Base-by-base conservation (phyloP, 2,888 invertebrate genomes). In the Phyto melanocephala region DNA sequence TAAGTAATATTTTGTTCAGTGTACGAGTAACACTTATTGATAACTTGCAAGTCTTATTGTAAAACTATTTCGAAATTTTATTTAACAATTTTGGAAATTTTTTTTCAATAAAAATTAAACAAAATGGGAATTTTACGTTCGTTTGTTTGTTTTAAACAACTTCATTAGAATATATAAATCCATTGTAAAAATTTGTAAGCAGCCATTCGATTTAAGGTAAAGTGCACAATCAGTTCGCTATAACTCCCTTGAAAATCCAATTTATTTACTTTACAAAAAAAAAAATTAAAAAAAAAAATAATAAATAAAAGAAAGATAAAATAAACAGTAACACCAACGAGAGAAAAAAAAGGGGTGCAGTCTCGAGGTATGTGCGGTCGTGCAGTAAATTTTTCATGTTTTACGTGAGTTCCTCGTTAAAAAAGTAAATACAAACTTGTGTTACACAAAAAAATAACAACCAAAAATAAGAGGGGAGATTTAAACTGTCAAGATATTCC, bases 331-430 rank as follows among this genome's bases (percentile, higher is more conserved):
- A 58, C 58, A 67, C 24, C 56, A 58, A 75, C 56, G 2, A 11
- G 15, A 75, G 45, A 8, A 11, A 11, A 65, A 76, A 82, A 82
- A 79, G 71, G 79, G 82, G 82, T 79, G 82, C 79, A 82, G 79
- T 71, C 71, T 62, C 62, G 20, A 79, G 76, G 56, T 77, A 77
- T 78, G 74, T 81, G 74, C 74, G 77, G 81, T 82, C 82, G 82
- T 82, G 82, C 79, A 79, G 58, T 70, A 71, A 82, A 82, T 82
- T 75, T 68, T 82, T 76, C 79, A 71, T 82, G 76, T 79, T 82
- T 58, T 79, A 79, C 75, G 72, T 79, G 79, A 79, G 54, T 60
- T 60, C 67, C 67, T 52, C 67, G 40, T 17, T 40, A 71, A 37
- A 22, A 6, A 63, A 70, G 15, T 35, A 77, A 76, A 60, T 65